A percentile compares a stretch with the other conserved stretches of the same genome.
Conservation (phyloP, 2,797 vertebrate genomes). For the Masticophis lateralis region DNA sequence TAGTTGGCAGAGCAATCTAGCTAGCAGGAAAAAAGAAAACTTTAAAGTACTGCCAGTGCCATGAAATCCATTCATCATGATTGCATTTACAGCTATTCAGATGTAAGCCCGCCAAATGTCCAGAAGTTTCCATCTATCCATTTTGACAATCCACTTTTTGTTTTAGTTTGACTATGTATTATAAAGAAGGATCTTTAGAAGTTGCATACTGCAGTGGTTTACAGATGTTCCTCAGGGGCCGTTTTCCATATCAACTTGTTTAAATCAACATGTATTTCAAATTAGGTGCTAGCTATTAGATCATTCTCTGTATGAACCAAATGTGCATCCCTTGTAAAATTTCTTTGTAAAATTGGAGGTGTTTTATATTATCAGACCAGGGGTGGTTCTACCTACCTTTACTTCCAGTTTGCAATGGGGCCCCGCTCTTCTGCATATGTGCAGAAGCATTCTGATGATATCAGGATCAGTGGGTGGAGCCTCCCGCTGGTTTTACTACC, state of each 20-base stretch:
- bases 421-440: too few species aligned
- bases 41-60: not conserved
- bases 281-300: not conserved
- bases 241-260: not conserved
- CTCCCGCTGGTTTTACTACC: too few species aligned
- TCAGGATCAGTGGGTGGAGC: too few species aligned
- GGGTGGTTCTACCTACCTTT: too few species aligned
- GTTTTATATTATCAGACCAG: not conserved
- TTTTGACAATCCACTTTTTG: not conserved
- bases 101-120: not conserved
- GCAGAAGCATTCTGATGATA: too few species aligned
- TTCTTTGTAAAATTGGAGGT: not conserved
- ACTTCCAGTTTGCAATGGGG: too few species aligned
- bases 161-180: not conserved
- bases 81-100: not conserved
- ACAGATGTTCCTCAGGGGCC: not conserved
- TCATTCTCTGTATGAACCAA: not conserved
- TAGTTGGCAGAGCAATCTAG: fast-evolving
- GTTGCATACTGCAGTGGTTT: not conserved
- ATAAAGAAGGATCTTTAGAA: conserved; percentile 11
- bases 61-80: not conserved
- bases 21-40: fast-evolving
- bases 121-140: conserved; percentile 13
- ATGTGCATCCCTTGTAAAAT: not conserved
- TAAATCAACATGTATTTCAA: not conserved